These are phyloP conservation scores for Sitta europaea DNA, from an alignment of 2,113 vertebrate genomes.

Conservation along the genomic window DNA sequence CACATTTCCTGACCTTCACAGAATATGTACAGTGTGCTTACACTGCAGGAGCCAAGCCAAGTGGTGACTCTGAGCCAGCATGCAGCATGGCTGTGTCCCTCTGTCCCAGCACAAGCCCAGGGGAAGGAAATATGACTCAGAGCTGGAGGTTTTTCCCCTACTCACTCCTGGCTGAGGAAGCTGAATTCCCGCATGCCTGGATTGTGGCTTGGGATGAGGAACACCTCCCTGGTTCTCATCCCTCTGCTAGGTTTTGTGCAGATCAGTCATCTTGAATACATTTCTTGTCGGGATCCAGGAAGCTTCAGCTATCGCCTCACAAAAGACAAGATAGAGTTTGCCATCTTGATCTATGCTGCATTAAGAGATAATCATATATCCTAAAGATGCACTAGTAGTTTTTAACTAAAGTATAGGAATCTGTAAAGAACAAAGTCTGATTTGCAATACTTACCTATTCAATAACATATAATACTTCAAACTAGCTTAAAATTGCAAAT, in stretches of 20 bases:
- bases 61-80: not conserved
- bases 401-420: not conserved
- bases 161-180: not conserved
- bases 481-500: not conserved
- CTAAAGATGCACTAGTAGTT: not conserved
- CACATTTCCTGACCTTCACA: not conserved
- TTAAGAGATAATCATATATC: not conserved
- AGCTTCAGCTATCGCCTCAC: not conserved
- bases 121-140: not conserved
- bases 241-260: not conserved
- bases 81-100: not conserved
- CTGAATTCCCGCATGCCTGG: accelerated
- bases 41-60: not conserved
- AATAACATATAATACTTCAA: not conserved
- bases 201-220: not conserved
- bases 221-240: not conserved
- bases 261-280: not conserved
- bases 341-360: not conserved
- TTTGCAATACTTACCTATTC: not conserved
- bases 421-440: not conserved
- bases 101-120: not conserved
- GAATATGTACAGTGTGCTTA: not conserved
- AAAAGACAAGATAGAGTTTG: not conserved
- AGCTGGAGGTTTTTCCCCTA: not conserved
- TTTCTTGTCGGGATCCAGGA: not conserved